Conservation (phyloP, 2,888 invertebrate species). For the Malachius bipustulatus region DNA sequence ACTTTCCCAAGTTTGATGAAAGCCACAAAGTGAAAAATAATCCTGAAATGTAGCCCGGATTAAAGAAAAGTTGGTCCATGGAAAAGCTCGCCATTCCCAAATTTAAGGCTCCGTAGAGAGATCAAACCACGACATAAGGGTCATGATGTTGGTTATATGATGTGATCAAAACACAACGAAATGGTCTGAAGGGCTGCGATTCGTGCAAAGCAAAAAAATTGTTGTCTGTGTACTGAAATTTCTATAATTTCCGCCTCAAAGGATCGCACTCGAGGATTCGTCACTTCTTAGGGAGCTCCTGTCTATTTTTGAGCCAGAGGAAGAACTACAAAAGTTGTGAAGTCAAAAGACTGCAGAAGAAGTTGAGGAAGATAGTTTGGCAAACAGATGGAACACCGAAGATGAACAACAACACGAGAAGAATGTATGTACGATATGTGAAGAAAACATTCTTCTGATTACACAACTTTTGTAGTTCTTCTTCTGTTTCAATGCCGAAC, state of each 20-base stretch:
- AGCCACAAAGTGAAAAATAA: background rate
- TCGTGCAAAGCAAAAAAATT: slow-evolving; percentile 13
- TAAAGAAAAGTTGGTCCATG: slow-evolving; percentile 2
- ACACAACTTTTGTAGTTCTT: slow-evolving; percentile 11
- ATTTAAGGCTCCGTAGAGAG: slow-evolving; percentile 8
- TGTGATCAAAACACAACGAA: slow-evolving; percentile 4
- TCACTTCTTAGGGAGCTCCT: slow-evolving; percentile 11
- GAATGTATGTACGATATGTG: slow-evolving; percentile 11
- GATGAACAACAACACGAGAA: slow-evolving; percentile 7
- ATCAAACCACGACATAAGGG: slow-evolving; percentile 5
- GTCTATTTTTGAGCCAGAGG: slow-evolving; percentile 9
- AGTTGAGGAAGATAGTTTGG: slow-evolving; percentile 3
- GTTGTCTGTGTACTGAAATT: slow-evolving; percentile 11
- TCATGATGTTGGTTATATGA: slow-evolving; percentile 7
- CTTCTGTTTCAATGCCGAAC: slow-evolving; percentile 9
- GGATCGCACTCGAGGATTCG: slow-evolving; percentile 12
- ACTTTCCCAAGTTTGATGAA: too few relatives aligned
- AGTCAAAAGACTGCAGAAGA: slow-evolving; percentile 9
- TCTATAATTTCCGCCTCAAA: slow-evolving; percentile 11
- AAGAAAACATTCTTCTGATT: slow-evolving; percentile 11
- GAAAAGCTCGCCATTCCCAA: slow-evolving; percentile 7
- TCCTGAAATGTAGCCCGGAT: slow-evolving; percentile 2
- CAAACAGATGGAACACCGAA: slow-evolving; percentile 6
- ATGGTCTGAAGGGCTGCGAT: slow-evolving; percentile 8
- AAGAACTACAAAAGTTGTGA: slow-evolving; percentile 11